Evolutionary conservation across 37 sponge, comb jelly and placozoan genomes (phyloP).

Genomic region (Aphrocallistes beatrix): DNA sequence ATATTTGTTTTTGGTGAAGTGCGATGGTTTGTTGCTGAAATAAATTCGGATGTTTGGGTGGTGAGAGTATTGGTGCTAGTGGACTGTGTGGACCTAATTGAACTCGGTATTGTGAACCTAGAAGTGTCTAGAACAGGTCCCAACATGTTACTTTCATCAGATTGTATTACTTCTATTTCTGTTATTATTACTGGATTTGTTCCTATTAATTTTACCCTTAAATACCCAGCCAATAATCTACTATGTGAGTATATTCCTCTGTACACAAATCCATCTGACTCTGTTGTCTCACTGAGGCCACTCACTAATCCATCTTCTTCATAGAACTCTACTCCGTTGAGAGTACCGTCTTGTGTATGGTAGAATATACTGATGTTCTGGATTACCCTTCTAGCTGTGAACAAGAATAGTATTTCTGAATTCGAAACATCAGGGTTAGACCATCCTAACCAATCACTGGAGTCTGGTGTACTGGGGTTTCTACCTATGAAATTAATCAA

Average conservation of each 20-base stretch:
- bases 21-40: too few species aligned
- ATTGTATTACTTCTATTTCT: too few species aligned
- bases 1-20: too few species aligned
- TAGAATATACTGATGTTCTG: neutral
- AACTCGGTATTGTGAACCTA: too few species aligned
- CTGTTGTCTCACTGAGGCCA: neutral
- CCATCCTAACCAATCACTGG: neutral
- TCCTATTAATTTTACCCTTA: neutral
- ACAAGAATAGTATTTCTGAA: neutral
- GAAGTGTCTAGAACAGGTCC: too few species aligned
- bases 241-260: neutral
- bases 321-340: neutral
- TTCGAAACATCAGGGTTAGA: neutral
- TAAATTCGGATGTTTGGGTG: too few species aligned
- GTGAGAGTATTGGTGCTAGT: too few species aligned
- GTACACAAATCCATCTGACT: neutral
- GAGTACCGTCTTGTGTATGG: neutral
- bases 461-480: neutral
- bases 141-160: too few species aligned
- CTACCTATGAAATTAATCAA: neutral
- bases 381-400: neutral
- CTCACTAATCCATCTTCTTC: neutral
- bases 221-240: neutral
- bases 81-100: too few species aligned
- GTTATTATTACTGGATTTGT: neutral